Conservation (phyloP, 2,888 invertebrate genomes). For the Calameuta idolon region DNA sequence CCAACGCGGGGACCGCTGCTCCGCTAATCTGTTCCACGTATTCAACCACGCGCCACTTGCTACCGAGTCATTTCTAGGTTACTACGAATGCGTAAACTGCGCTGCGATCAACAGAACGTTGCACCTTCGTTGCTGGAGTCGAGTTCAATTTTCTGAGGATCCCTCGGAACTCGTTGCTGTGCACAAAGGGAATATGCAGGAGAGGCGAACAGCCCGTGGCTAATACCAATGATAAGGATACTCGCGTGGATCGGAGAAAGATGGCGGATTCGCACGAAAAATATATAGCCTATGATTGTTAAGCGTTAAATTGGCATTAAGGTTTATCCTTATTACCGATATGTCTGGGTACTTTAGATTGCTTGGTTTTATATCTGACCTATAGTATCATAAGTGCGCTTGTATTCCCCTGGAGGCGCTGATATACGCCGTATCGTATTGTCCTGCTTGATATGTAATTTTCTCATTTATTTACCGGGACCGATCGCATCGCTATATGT, state of each 20-base stretch:
- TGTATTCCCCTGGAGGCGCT: neutral
- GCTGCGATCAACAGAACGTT: neutral
- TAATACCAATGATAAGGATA: neutral
- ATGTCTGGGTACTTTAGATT: neutral
- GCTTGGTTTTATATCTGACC: neutral
- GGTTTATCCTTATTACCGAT: neutral
- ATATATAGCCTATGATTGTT: neutral
- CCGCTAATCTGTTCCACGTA: constrained; percentile 44
- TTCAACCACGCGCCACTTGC: constrained; percentile 34
- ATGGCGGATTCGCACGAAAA: neutral
- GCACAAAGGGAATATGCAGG: neutral
- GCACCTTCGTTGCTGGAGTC: neutral
- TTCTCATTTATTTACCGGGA: constrained; percentile 10
- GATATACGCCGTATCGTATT: neutral
- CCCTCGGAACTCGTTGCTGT: neutral
- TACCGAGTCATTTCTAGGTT: constrained; percentile 53
- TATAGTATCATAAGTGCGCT: neutral
- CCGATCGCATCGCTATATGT: constrained; percentile 6
- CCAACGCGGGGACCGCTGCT: constrained; percentile 1
- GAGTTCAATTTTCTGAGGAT: neutral
- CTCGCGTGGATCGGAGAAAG: neutral
- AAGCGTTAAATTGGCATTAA: neutral
- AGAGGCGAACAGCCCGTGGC: neutral
- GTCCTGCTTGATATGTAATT: constrained; percentile 6
- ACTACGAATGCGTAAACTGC: constrained; percentile 43